phyloP scores from a whole-genome alignment of 1,140 invertebrate genomes.

The Euglossa dilemma region DNA sequence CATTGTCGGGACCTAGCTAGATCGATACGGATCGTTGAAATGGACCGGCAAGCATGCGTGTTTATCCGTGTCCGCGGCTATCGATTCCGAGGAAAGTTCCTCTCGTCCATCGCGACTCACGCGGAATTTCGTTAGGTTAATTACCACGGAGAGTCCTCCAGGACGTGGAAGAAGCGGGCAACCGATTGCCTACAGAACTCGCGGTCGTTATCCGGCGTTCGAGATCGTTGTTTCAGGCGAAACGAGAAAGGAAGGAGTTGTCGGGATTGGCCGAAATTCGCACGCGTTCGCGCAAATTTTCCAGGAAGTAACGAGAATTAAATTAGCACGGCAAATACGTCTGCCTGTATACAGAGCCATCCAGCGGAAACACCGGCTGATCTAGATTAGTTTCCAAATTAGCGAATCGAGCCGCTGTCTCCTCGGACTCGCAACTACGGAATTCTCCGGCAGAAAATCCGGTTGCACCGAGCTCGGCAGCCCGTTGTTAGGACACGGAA shows the following conservation, averaged over 20 bases:
- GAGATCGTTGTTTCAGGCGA: neutral
- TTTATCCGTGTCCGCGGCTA: neutral
- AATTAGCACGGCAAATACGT: neutral
- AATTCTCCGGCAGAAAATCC: slow-evolving; percentile 11
- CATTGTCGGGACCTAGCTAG: neutral
- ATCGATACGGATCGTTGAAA: neutral
- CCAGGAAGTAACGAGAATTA: neutral
- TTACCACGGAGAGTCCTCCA: neutral
- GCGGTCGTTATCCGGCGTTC: neutral
- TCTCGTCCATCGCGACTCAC: too few relatives aligned
- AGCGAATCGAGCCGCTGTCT: neutral
- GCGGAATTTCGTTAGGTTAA: neutral
- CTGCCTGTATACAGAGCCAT: neutral
- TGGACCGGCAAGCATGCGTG: neutral
- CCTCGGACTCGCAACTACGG: neutral
- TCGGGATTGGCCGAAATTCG: neutral
- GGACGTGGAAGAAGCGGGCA: neutral
- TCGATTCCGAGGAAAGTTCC: neutral
- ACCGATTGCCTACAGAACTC: neutral
- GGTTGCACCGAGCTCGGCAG: neutral
- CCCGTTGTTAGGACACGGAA: neutral
- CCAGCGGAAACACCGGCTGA: neutral
- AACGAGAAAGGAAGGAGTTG: neutral
- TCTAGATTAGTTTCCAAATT: slow-evolving; percentile 12
- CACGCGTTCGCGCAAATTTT: neutral